A percentile compares a stretch with the other conserved stretches of the same genome.
phyloP scores from a whole-genome alignment of 2,888 invertebrate species.

The Hipparchia sbordonii region DNA sequence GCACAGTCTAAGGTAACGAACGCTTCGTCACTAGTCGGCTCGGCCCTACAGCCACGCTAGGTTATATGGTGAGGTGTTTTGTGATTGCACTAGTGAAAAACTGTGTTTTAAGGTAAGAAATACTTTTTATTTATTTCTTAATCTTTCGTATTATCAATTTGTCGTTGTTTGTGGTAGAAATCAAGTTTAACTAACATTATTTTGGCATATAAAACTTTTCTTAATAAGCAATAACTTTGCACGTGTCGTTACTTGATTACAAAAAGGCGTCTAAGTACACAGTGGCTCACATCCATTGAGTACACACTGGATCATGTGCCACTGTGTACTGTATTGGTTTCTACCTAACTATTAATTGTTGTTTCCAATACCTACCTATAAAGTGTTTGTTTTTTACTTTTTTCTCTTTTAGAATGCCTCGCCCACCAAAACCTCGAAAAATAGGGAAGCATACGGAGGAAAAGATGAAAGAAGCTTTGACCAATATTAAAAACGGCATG shows the following conservation, averaged over 20 bases:
- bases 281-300: background rate
- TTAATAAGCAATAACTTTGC: background rate
- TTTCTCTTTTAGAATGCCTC: background rate
- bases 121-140: background rate
- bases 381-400: background rate
- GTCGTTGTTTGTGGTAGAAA: slow-evolving; percentile 1
- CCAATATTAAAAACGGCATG: background rate
- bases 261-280: background rate
- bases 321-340: background rate
- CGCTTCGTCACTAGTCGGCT: background rate
- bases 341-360: background rate
- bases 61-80: background rate
- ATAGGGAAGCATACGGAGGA: background rate
- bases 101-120: slow-evolving; percentile 4
- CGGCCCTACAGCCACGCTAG: background rate
- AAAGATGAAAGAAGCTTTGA: background rate
- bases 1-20: background rate
- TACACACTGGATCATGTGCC: background rate
- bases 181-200: background rate
- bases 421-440: background rate
- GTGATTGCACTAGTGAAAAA: background rate
- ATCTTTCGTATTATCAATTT: slow-evolving; percentile 1
- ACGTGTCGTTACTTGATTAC: background rate
- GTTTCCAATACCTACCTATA: background rate
- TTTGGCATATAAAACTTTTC: background rate